phyloP scores from a whole-genome alignment of 1,140 invertebrate genomes.

The Pseudomyrmex flavicornis region DNA sequence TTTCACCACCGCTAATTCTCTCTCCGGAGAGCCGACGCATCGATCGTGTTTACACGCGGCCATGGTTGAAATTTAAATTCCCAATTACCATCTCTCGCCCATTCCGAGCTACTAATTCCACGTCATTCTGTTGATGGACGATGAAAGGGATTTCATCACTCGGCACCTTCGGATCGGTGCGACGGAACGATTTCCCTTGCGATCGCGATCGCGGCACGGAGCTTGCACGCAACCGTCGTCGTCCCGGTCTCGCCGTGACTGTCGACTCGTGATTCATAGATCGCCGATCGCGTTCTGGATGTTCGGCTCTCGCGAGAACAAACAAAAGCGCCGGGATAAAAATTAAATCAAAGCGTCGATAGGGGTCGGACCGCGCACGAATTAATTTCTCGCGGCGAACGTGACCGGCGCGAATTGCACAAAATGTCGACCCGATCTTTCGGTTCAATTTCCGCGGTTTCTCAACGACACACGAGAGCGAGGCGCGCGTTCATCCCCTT shows the following conservation, averaged over 20 bases:
- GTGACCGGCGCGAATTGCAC: conserved; percentile 14
- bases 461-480: conserved; percentile 46
- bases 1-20: conserved; percentile 66
- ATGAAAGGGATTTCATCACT: conserved; percentile 68
- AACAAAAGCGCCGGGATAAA: conserved; percentile 6
- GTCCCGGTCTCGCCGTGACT: background rate
- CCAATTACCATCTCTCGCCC: conserved; percentile 15
- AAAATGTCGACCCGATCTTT: conserved; percentile 72
- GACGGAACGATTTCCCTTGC: conserved; percentile 52
- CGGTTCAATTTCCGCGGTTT: conserved; percentile 71
- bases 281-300: background rate
- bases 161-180: conserved; percentile 59
- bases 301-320: background rate
- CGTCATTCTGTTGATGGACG: conserved; percentile 68
- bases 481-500: conserved; percentile 33
- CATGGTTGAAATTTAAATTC: conserved; percentile 67
- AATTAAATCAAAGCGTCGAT: conserved; percentile 27
- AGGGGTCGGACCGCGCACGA: background rate
- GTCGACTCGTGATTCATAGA: conserved; percentile 26
- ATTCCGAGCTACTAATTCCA: conserved; percentile 65
- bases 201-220: conserved; percentile 34
- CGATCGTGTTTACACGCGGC: conserved; percentile 62
- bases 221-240: conserved; percentile 58
- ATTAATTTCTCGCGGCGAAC: conserved; percentile 36
- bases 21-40: conserved; percentile 19